These are phyloP conservation scores for Martes flavigula DNA, from an alignment of 2,797 vertebrate species.

Conservation along the genomic window DNA sequence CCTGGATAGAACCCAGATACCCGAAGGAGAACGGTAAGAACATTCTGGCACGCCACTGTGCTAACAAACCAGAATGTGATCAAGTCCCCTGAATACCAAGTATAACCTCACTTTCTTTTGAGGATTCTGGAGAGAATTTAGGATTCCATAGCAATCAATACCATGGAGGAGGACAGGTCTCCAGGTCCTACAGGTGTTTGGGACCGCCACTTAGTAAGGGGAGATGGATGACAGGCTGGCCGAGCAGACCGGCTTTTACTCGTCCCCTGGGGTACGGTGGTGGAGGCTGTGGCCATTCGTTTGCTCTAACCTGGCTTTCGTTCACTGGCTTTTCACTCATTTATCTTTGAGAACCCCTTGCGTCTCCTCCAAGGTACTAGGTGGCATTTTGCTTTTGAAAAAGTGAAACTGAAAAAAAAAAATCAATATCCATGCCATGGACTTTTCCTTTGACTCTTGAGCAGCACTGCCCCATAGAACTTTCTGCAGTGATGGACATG, in stretches of 20 bases:
- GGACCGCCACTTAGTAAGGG: background rate
- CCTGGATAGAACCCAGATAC: background rate
- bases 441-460: background rate
- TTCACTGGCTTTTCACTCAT: constrained; percentile 5
- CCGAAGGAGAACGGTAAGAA: constrained; percentile 14
- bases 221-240: background rate
- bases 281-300: background rate
- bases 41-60: background rate
- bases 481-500: background rate
- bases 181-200: background rate
- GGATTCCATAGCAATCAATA: background rate
- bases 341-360: background rate
- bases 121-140: background rate
- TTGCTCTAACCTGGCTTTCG: background rate
- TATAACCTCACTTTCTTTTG: background rate
- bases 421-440: background rate
- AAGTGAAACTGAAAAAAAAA: constrained; percentile 17
- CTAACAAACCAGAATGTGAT: background rate
- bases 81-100: background rate
- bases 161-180: background rate
- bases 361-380: background rate
- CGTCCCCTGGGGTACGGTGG: background rate
- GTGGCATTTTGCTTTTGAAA: constrained; percentile 36
- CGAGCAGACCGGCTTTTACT: background rate
- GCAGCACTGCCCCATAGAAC: background rate